Percentiles rank a stretch among this genome's conserved stretches.
phyloP scores from a whole-genome alignment of 2,888 invertebrate genomes.

The Dastarcus helophoroides region DNA sequence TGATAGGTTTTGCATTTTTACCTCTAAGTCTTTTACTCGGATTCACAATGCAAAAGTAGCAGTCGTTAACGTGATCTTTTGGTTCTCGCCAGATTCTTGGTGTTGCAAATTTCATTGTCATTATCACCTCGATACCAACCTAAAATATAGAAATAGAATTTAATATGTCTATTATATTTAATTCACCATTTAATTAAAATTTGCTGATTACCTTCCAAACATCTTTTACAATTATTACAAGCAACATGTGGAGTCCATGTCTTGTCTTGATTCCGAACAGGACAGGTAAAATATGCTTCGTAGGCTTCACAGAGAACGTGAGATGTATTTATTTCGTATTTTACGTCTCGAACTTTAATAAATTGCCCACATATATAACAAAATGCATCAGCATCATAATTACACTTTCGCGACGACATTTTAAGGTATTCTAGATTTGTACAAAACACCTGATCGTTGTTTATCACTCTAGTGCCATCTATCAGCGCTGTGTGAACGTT shows the following conservation, averaged over 20 bases:
- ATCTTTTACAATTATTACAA: conserved; percentile 15
- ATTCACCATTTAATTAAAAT: conserved; percentile 7
- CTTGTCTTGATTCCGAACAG: conserved; percentile 17
- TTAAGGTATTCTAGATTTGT: no score
- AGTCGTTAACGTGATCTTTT: conserved; percentile 22
- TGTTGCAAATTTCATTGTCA: conserved; percentile 19
- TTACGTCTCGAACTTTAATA: conserved; percentile 17
- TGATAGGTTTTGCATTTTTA: conserved; percentile 11
- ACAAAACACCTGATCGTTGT: no score
- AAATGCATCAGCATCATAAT: conserved; percentile 8
- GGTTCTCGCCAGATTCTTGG: conserved; percentile 24
- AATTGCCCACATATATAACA: conserved; percentile 14
- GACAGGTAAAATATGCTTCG: conserved; percentile 20
- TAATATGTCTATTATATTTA: conserved; percentile 9
- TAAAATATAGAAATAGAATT: conserved; percentile 10
- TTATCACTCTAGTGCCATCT: no score
- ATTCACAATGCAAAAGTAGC: conserved; percentile 23
- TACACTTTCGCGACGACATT: conserved; percentile 5
- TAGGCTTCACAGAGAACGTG: conserved; percentile 19
- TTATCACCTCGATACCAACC: conserved; percentile 12
- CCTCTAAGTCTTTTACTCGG: conserved; percentile 11
- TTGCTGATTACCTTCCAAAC: conserved; percentile 12
- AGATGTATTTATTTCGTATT: conserved; percentile 14
- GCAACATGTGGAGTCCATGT: conserved; percentile 17
- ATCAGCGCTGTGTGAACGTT: no score